Conservation (phyloP, 2,113 vertebrate species). For the Callorhinus ursinus region DNA sequence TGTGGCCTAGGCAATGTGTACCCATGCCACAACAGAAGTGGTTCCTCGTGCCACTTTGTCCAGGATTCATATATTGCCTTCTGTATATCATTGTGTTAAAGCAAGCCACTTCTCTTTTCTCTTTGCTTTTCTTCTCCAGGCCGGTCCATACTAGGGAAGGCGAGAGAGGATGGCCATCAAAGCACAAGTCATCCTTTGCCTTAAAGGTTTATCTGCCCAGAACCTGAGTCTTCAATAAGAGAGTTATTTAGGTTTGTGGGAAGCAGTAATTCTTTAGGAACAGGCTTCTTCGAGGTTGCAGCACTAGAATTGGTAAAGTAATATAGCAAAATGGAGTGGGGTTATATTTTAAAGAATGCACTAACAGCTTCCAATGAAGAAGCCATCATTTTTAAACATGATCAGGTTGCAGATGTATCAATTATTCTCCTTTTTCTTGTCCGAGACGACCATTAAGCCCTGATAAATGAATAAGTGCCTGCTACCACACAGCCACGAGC, state of each 20-base stretch:
- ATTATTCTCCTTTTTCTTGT: neutral
- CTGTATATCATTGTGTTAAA: neutral
- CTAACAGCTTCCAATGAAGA: neutral
- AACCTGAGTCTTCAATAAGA: neutral
- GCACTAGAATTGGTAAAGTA: neutral
- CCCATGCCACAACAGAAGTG: neutral
- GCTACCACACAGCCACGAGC: neutral
- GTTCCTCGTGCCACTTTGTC: neutral
- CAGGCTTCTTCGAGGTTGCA: neutral
- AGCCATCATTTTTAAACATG: neutral
- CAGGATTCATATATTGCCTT: neutral
- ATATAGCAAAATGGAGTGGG: neutral
- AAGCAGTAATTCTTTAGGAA: neutral
- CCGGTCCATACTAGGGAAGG: neutral
- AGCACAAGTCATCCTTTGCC: neutral
- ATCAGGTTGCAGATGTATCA: neutral
- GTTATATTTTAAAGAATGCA: neutral
- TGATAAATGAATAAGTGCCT: neutral
- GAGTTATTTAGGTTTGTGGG: neutral
- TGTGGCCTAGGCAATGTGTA: neutral
- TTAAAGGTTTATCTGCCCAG: neutral
- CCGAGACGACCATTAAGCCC: neutral
- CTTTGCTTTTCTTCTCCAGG: neutral
- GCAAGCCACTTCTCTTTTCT: neutral
- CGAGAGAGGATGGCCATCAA: neutral